Evolutionary conservation across 2,888 invertebrate genomes (phyloP).

Genomic region (Toxonevra muliebris): DNA sequence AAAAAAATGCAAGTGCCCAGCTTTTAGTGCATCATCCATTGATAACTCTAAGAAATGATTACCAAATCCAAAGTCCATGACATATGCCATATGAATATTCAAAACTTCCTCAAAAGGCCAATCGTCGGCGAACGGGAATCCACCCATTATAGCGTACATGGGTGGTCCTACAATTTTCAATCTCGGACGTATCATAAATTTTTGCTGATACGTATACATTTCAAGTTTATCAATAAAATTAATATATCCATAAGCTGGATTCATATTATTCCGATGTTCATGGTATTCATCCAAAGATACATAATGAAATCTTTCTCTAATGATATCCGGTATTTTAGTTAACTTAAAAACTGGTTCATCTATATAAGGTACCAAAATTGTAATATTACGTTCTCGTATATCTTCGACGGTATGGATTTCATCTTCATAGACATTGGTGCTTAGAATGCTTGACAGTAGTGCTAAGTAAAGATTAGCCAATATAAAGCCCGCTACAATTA

Average conservation of each 20-base stretch:
- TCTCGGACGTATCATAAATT: constrained; percentile 7
- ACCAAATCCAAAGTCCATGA: constrained; percentile 34
- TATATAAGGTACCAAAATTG: not conserved
- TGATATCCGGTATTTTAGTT: not conserved
- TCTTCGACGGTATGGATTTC: constrained; percentile 25
- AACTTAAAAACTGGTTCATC: not conserved
- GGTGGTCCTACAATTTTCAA: constrained; percentile 14
- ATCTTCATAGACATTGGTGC: constrained; percentile 15
- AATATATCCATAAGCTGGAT: constrained; percentile 12
- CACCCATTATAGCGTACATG: constrained; percentile 34
- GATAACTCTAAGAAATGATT: not conserved
- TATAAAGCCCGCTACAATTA: constrained; percentile 24
- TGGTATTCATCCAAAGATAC: not conserved
- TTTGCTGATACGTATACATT: constrained; percentile 25
- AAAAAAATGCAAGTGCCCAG: constrained; percentile 33
- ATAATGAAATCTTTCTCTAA: not conserved
- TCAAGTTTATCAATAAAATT: not conserved
- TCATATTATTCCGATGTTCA: not conserved
- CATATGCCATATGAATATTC: constrained; percentile 14
- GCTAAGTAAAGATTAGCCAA: constrained; percentile 27
- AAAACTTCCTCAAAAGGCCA: constrained; percentile 40
- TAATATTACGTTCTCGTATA: constrained; percentile 14
- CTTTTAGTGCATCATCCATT: constrained; percentile 34
- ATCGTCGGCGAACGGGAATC: constrained; percentile 40
- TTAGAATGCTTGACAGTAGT: constrained; percentile 25